These are phyloP conservation scores for Syndactyla subalaris DNA, from an alignment of 2,797 vertebrate genomes.

Conservation along the genomic window DNA sequence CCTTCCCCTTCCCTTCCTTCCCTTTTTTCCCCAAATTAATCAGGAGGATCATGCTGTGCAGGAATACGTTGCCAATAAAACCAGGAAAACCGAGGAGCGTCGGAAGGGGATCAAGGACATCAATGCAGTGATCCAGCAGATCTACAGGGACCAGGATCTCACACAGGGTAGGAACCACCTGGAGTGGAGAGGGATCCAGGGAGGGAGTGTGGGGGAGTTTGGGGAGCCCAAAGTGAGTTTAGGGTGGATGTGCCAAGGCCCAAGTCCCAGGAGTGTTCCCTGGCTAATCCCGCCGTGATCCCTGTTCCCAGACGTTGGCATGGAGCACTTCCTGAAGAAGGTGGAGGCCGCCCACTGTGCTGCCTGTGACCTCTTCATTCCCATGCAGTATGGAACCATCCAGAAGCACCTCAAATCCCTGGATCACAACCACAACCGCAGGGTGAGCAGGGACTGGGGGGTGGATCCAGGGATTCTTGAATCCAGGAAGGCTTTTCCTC, in stretches of 20 bases:
- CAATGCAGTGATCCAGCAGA: constrained; percentile 87
- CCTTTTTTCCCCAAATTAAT: not conserved
- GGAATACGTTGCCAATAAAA: constrained; percentile 91
- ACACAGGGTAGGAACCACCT: constrained; percentile 80
- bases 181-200: not conserved
- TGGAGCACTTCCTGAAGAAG: constrained; percentile 95
- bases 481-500: too few species aligned
- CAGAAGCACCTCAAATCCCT: constrained; percentile 91
- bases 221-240: too few species aligned
- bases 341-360: constrained; percentile 93
- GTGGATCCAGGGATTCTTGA: too few species aligned
- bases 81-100: constrained; percentile 87
- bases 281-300: not conserved
- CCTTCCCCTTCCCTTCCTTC: too few species aligned
- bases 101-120: constrained; percentile 85
- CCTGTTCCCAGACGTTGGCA: constrained; percentile 81
- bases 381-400: constrained; percentile 91
- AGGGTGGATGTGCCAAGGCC: too few species aligned
- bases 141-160: constrained; percentile 90
- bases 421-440: constrained; percentile 92
- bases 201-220: not conserved
- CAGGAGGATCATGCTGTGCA: not conserved
- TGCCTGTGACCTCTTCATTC: constrained; percentile 93
- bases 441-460: constrained; percentile 76
- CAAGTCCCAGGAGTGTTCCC: too few species aligned